These are phyloP conservation scores for Pandemis corylana DNA, from an alignment of 2,888 invertebrate genomes.

Conservation along the genomic window DNA sequence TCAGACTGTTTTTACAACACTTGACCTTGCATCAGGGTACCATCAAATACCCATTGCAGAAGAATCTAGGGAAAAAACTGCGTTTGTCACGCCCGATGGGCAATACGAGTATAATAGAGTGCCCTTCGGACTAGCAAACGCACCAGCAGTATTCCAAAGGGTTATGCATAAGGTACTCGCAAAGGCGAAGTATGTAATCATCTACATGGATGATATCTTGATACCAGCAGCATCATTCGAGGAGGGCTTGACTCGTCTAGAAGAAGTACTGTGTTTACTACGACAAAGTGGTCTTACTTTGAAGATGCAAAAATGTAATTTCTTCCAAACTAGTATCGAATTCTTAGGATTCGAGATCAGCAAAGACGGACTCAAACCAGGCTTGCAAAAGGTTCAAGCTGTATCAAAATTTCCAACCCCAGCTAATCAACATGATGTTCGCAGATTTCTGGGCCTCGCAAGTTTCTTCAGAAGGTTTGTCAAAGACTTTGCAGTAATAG, in stretches of 20 bases:
- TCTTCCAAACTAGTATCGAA: background rate
- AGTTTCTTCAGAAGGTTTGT: slow-evolving; percentile 8
- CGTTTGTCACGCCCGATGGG: slow-evolving; percentile 53
- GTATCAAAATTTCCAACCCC: too few species aligned
- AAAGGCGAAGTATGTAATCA: background rate
- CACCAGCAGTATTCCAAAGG: slow-evolving; percentile 42
- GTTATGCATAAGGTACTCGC: slow-evolving; percentile 25
- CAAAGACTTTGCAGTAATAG: background rate
- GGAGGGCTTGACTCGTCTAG: background rate
- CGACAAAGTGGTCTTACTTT: background rate
- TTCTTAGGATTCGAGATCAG: background rate
- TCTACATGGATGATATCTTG: slow-evolving; percentile 1
- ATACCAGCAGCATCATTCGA: background rate
- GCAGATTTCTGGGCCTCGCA: background rate
- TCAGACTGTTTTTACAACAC: slow-evolving; percentile 47
- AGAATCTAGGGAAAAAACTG: slow-evolving; percentile 49
- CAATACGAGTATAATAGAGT: slow-evolving; percentile 49
- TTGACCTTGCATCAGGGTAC: slow-evolving; percentile 50
- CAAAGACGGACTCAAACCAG: too few species aligned
- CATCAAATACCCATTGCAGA: slow-evolving; percentile 51
- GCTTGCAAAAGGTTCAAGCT: too few species aligned
- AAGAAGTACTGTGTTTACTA: background rate
- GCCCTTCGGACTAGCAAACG: slow-evolving; percentile 33
- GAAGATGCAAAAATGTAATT: background rate
- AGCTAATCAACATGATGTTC: too few species aligned